phyloP scores from a whole-genome alignment of 2,797 vertebrate species.

The Craterocephalus amniculus region DNA sequence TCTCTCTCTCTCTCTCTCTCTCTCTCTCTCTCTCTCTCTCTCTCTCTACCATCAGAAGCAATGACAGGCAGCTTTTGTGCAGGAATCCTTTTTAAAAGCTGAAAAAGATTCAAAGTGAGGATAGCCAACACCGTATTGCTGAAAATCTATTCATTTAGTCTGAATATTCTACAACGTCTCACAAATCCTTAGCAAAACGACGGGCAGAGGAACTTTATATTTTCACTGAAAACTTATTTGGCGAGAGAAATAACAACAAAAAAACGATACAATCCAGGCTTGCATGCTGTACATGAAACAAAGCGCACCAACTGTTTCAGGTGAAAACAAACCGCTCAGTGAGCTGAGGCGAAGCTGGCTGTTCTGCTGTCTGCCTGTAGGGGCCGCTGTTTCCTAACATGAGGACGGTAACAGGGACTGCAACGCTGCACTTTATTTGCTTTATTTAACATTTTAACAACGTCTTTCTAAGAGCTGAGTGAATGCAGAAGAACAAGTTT shows the following conservation, averaged over 20 bases:
- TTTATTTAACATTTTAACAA: slow-evolving; percentile 28
- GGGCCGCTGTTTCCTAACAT: slow-evolving; percentile 85
- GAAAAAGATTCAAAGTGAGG: slow-evolving; percentile 39
- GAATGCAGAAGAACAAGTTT: slow-evolving; percentile 10
- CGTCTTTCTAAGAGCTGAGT: slow-evolving; percentile 6
- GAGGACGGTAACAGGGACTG: slow-evolving; percentile 43
- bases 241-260: not conserved
- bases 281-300: not conserved
- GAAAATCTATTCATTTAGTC: not conserved
- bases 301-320: slow-evolving; percentile 7
- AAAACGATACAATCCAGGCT: not conserved
- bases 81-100: slow-evolving; percentile 58
- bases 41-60: slow-evolving; percentile 53
- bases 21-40: slow-evolving; percentile 46
- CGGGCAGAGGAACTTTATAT: not conserved
- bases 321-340: slow-evolving; percentile 7
- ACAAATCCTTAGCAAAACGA: not conserved
- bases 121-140: not conserved
- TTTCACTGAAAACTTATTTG: not conserved
- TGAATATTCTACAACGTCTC: not conserved
- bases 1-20: slow-evolving; percentile 36
- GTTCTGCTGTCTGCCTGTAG: slow-evolving; percentile 67
- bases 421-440: slow-evolving; percentile 38
- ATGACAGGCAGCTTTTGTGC: slow-evolving; percentile 53
- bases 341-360: slow-evolving; percentile 7